Evolutionary conservation across 2,113 vertebrate species (phyloP).

Genomic region (Thalassarche chlororhynchos): DNA sequence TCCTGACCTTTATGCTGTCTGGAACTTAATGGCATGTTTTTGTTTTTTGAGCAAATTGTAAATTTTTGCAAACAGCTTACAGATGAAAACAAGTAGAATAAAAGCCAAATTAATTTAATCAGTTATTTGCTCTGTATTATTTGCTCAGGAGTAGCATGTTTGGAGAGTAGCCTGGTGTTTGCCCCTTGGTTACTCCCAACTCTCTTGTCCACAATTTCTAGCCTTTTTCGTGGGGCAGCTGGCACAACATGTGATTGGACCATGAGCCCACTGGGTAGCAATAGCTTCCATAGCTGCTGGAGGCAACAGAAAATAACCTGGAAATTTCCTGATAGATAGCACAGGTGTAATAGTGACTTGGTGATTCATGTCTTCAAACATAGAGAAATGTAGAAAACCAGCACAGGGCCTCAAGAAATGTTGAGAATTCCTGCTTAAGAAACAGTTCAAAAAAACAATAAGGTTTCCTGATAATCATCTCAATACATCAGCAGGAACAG

Average conservation of each 20-base stretch:
- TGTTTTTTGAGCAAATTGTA: background rate
- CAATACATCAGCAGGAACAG: background rate
- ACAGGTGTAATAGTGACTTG: background rate
- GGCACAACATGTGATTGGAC: background rate
- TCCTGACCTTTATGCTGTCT: background rate
- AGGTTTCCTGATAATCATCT: background rate
- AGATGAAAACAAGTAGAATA: background rate
- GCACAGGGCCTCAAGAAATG: background rate
- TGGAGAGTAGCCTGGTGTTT: background rate
- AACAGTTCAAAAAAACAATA: background rate
- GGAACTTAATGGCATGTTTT: background rate
- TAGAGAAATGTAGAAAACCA: background rate
- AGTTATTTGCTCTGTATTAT: background rate
- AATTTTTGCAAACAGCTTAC: background rate
- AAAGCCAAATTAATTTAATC: background rate
- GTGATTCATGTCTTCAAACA: background rate
- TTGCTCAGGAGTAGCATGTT: background rate
- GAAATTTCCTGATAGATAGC: background rate
- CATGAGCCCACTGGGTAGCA: background rate
- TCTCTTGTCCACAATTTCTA: background rate
- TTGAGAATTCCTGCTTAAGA: background rate
- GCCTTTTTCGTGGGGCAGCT: background rate
- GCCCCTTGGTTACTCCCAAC: background rate
- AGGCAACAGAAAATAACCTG: background rate
- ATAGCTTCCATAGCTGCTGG: background rate